Percentiles rank a stretch among this genome's conserved stretches.
phyloP scores from a whole-genome alignment of 1,140 invertebrate species.

The Potamilus streckersoni region DNA sequence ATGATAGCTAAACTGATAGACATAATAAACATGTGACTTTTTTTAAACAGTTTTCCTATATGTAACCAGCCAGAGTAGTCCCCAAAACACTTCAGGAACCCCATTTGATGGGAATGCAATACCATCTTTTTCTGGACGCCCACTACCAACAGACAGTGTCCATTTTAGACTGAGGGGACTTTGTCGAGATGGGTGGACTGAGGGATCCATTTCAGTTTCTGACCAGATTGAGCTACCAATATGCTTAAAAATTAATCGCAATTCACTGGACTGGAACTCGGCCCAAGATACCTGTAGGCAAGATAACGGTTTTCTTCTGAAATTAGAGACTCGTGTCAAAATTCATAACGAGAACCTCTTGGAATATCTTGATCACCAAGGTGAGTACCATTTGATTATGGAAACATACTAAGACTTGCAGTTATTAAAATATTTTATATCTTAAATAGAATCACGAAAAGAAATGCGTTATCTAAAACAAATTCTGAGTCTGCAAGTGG shows the following conservation, averaged over 20 bases:
- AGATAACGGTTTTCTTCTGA: constrained; percentile 23
- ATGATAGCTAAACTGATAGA: too few species aligned
- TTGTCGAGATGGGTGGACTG: constrained; percentile 18
- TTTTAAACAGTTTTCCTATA: too few species aligned
- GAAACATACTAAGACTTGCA: background rate
- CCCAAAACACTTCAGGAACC: too few species aligned
- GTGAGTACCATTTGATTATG: background rate
- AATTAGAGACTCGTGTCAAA: constrained; percentile 3
- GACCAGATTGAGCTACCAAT: constrained; percentile 20
- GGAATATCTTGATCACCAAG: background rate
- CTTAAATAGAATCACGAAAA: too few species aligned
- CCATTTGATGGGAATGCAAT: too few species aligned
- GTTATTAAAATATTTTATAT: background rate
- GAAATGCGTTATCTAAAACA: background rate
- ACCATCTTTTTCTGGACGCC: too few species aligned
- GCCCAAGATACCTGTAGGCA: constrained; percentile 15
- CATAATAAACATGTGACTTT: too few species aligned
- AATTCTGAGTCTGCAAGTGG: background rate
- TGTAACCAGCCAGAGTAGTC: too few species aligned
- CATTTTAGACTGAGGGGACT: background rate
- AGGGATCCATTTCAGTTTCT: constrained; percentile 3
- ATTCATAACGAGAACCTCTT: constrained; percentile 3
- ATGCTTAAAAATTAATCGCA: constrained; percentile 24
- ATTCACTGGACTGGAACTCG: constrained; percentile 12
- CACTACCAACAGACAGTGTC: too few species aligned